Evolutionary conservation across 2,888 invertebrate genomes (phyloP).

Genomic region (Fissipunctia ypsillon): DNA sequence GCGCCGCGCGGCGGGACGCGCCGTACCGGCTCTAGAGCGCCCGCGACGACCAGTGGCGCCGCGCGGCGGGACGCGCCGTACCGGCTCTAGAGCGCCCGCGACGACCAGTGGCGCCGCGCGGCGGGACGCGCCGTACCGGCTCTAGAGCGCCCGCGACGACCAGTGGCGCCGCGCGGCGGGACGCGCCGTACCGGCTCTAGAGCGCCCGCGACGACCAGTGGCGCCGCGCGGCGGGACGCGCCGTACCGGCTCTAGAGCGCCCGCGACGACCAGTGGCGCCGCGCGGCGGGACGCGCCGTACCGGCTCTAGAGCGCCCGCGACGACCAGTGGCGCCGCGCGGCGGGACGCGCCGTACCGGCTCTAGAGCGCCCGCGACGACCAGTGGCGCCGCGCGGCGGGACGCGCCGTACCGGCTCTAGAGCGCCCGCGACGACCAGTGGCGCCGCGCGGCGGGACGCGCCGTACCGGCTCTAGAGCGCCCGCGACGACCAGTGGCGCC

Average conservation of each 20-base stretch:
- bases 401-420: conserved; percentile 68
- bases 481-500: conserved; percentile 30
- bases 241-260: conserved; percentile 66
- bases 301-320: no score
- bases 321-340: conserved; percentile 37
- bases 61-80: conserved; percentile 61
- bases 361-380: conserved; percentile 10
- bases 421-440: conserved; percentile 29
- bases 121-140: conserved; percentile 64
- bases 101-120: conserved; percentile 37
- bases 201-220: conserved; percentile 29
- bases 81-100: no score
- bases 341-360: conserved; percentile 64
- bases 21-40: conserved; percentile 66
- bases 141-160: conserved; percentile 10
- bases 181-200: conserved; percentile 68
- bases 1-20: conserved; percentile 36
- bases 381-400: conserved; percentile 40
- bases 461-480: conserved; percentile 66
- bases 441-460: conserved; percentile 36
- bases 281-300: conserved; percentile 61
- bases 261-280: conserved; percentile 30
- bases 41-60: conserved; percentile 30
- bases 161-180: conserved; percentile 40
- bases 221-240: conserved; percentile 36